A percentile compares a stretch with the other conserved stretches of the same genome.
These are phyloP conservation scores for Abscondita cerata DNA, from an alignment of 2,888 invertebrate species.

Conservation along the genomic window DNA sequence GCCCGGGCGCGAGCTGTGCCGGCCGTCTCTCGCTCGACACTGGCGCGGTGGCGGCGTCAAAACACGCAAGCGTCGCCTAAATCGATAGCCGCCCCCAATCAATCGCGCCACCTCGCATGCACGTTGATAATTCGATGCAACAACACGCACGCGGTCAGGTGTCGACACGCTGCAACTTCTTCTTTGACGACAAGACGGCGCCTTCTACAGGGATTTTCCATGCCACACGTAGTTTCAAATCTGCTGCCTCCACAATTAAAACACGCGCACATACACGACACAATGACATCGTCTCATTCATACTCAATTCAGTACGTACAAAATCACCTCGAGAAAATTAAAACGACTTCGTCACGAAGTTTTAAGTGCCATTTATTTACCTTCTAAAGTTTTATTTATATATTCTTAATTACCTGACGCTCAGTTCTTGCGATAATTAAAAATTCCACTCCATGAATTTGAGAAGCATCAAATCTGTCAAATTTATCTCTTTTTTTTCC, in stretches of 20 bases:
- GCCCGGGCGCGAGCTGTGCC: constrained; percentile 60
- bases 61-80: constrained; percentile 54
- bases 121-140: constrained; percentile 41
- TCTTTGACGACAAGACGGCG: constrained; percentile 29
- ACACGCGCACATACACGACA: background rate
- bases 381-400: background rate
- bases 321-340: background rate
- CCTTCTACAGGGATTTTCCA: constrained; percentile 16
- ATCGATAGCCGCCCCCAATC: constrained; percentile 54
- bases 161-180: constrained; percentile 35
- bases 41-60: constrained; percentile 53
- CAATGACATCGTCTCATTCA: background rate
- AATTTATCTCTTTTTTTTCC: too few relatives aligned
- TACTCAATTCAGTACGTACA: too few relatives aligned
- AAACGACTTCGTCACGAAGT: background rate
- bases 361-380: background rate
- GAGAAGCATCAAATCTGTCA: too few relatives aligned
- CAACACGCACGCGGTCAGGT: constrained; percentile 41
- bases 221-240: constrained; percentile 9
- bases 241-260: background rate
- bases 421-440: too few relatives aligned
- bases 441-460: too few relatives aligned
- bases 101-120: constrained; percentile 55
- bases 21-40: constrained; percentile 59
- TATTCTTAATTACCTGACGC: too few relatives aligned